Conservation (phyloP, 2,113 vertebrate species). For the Anhinga rufa region DNA sequence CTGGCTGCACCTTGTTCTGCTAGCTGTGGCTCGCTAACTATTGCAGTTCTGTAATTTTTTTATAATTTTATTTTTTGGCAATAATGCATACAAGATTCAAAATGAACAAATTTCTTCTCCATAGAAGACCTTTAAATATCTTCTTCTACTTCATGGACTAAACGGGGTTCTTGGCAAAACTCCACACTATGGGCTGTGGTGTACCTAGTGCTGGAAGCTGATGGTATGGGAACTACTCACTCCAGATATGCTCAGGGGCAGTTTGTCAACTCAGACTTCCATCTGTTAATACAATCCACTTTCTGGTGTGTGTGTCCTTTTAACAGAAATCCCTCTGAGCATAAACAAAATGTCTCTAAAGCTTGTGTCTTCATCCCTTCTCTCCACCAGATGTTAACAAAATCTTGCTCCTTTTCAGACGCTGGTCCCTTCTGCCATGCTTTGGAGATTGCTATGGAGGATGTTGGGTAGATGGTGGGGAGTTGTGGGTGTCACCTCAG, state of each 20-base stretch:
- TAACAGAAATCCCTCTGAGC: background rate
- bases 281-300: background rate
- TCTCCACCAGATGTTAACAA: background rate
- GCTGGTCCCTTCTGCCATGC: background rate
- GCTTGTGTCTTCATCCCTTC: background rate
- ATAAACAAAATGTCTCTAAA: background rate
- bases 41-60: background rate
- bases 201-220: background rate
- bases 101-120: background rate
- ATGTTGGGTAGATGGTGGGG: background rate
- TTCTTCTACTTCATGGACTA: background rate
- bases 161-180: background rate
- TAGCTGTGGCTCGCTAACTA: background rate
- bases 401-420: background rate
- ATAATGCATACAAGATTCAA: background rate
- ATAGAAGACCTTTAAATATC: background rate
- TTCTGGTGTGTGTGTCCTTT: background rate
- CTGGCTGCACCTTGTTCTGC: background rate
- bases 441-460: background rate
- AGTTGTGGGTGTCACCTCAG: background rate
- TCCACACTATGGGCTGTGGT: background rate
- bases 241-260: accelerated
- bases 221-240: background rate
- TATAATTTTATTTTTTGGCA: background rate
- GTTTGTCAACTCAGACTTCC: background rate